Evolutionary conservation across 2,888 invertebrate species (phyloP), one percentile per base, ranked within the genome.

Genomic region (Dermolepida albohirtum): DNA sequence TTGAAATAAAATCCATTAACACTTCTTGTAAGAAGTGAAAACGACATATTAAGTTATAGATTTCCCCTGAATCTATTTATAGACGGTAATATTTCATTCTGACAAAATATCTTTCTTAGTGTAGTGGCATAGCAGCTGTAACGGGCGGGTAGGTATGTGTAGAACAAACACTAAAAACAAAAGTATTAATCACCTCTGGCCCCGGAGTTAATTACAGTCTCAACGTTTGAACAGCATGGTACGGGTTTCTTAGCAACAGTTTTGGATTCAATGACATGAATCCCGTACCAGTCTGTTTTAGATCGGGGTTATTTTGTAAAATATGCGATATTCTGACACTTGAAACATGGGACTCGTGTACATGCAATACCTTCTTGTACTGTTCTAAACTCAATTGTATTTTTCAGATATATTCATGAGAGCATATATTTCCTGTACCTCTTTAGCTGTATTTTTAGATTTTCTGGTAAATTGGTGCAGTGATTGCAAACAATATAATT

Each of bases 291-390:
- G 43, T 17, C 64, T 40, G 57, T 47, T 57, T 66, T 57, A 55
- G 57, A 55, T 71, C 70, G 67, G 67, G 72, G 69, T 77, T 77
- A 74, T 77, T 57, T 76, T 73, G 76, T 79, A 75, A 79, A 79
- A 78, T 79, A 78, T 78, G 76, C 77, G 73, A 76, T 77, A 73
- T 73, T 74, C 78, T 77, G 78, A 79, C 79, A 79, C 78, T 77
- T 77, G 76, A 77, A 76, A 76, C 77, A 71, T 75, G 75, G 72
- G 74, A 73, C 74, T 63, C 75, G 57, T 63, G 66, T 67, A 74
- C 78, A 79, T 78, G 78, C 79, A 76, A 78, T 78, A 75, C 27
- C 59, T 50, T 47, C 43, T 54, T 44, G 43, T 12, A 34, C 22
- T 12, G n/a, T 22, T 12, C 44, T 55, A 43, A 55, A 43, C 55